Evolutionary conservation across 2,888 invertebrate species (phyloP), one percentile per base, ranked within the genome.

Genomic region (Colletes collaris): DNA sequence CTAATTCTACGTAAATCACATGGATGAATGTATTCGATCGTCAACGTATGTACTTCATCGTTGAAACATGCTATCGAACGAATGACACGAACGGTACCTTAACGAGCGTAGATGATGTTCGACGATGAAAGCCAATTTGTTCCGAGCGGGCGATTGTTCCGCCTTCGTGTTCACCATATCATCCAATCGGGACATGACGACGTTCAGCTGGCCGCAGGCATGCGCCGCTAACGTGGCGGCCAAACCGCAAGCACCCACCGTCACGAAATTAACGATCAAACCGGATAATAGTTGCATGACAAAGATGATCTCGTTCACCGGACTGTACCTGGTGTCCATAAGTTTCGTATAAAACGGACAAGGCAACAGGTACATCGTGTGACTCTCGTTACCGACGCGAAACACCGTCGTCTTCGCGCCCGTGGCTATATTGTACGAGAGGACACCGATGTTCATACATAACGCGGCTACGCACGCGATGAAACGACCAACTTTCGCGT

Each of bases 271-370:
- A 0, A 75, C 62, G 0, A 88, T 62, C 27, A 82, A 75, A 1
- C 78, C 78, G 0, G 83, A 86, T 0, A 86, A 0, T 44, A 79
- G 59, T 37, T 88, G 88, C 5, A 84, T 16, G 1, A 19, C 16
- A 46, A 82, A 83, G 0, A 89, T 72, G n/a, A 88, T 81, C 50
- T 88, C 82, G 62, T 88, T 87, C 0, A 64, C 65, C 0, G 86
- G 82, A 19, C 81, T 79, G 16, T 62, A 66, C 10, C 67, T 71
- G 1, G 78, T 53, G 37, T 89, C 81, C 46, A 87, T 65, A 40
- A 88, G 56, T 11, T 84, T 81, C 8, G 81, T 78, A 35, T 87
- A 87, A 27, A 86, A 80, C 2, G 89, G 83, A 71, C 82, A 88
- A 3, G 82, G 82, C 35, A 82, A 75, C 7, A 11, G 76, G 13